Evolutionary conservation across 2,113 vertebrate species (phyloP), one percentile per base, ranked within the genome.

Genomic region (Pachyramphus minor): DNA sequence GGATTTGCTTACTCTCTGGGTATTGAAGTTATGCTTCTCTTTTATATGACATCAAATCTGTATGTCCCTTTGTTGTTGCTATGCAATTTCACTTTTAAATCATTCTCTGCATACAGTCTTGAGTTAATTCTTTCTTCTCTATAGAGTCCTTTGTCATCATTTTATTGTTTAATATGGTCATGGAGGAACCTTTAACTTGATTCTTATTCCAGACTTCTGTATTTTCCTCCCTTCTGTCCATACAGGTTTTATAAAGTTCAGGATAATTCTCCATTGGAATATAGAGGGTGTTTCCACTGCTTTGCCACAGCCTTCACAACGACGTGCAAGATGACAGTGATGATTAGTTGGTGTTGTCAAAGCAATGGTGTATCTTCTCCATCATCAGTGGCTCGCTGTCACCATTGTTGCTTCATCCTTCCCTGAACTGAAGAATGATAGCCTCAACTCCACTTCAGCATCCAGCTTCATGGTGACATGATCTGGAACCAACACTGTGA

Each of bases 81-180:
- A 2, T 22, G 7, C 12, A 72, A 72, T 52, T 87, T 11, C 3
- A 47, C 27, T 52, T 78, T 83, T 41, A 67, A 83, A 53, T 62
- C 11, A 28, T 1, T 71, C 9, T 50, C 30, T n/a, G 5, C 0
- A 0, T 47, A 22, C 4, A n/a, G 13, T 45, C 25, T 59, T 69
- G 23, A 11, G 17, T 13, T 55, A 10, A 41, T 79, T 86, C 12
- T 35, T 60, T 72, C 13, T 64, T 64, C 25, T 62, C 41, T 63
- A 6, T 39, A 11, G 17, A 23, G 16, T n/a, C 19, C 4, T 67
- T 50, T 73, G 21, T 33, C 47, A 84, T 30, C 63, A 58, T 9
- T 33, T 31, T 66, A 72, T 49, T 49, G 52, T 67, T 75, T 74
- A 7, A 67, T 58, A 47, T 78, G 25, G 5, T 58, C 44, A 28